Evolutionary conservation across 1,140 invertebrate genomes (phyloP).

Genomic region (Psilanteris sp.): DNA sequence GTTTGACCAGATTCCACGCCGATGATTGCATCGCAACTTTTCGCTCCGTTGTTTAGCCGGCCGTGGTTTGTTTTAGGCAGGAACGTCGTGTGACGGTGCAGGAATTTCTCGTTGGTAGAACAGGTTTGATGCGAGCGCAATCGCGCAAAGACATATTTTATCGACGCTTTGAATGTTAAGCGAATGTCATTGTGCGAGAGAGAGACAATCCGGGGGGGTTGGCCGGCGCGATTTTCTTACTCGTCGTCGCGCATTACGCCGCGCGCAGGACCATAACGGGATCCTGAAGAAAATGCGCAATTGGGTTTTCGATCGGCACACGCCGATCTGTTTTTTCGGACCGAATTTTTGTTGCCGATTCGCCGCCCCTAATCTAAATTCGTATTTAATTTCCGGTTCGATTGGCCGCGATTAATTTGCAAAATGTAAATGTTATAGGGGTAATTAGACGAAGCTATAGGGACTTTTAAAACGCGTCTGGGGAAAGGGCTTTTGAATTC

Average conservation of each 20-base stretch:
- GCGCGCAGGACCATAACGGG: no score
- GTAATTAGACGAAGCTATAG: neutral
- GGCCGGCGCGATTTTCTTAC: no score
- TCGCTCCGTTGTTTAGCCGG: slow-evolving; percentile 24
- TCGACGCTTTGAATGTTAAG: slow-evolving; percentile 21
- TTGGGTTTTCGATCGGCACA: no score
- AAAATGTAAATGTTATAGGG: neutral
- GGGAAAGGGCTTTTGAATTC: no score
- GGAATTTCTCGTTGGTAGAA: slow-evolving; percentile 39
- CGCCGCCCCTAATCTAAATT: no score
- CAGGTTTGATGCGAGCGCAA: slow-evolving; percentile 41
- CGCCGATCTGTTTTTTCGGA: no score
- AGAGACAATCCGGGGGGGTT: neutral
- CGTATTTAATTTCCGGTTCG: no score
- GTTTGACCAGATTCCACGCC: slow-evolving; percentile 57
- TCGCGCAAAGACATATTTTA: slow-evolving; percentile 27
- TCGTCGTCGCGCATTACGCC: no score
- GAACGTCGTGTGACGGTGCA: slow-evolving; percentile 32
- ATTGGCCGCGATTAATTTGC: no score
- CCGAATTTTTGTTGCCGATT: no score
- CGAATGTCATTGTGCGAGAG: slow-evolving; percentile 11
- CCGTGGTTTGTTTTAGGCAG: slow-evolving; percentile 49
- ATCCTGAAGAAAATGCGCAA: no score
- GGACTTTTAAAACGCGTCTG: no score
- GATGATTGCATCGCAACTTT: slow-evolving; percentile 65